Evolutionary conservation across 2,888 invertebrate species (phyloP), one percentile per base, ranked within the genome.

Genomic region (Drosophila nr. fundita): DNA sequence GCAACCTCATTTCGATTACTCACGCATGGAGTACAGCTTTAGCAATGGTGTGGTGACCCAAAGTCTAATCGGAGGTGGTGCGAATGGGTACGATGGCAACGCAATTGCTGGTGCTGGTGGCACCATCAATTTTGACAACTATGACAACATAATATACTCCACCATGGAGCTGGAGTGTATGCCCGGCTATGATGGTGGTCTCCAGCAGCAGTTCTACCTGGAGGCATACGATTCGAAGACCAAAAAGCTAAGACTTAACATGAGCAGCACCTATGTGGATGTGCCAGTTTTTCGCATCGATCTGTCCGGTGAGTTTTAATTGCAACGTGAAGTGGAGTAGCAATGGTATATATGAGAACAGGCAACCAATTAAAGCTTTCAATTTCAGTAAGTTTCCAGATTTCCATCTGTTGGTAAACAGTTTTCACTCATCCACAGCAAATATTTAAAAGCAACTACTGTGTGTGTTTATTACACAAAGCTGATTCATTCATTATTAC

Each of bases 161-260:
- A 92, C 93, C 93, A 93, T 98, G 90, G 96, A 97, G 89, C 95
- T 98, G 69, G 96, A 97, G 87, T 98, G 98, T 92, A 95, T 97
- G 69, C 95, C 97, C 0, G 98, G 98, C 52, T 97, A 97, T 92
- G 97, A 98, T 90, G 98, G 98, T 2, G 98, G 98, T 0, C 94
- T 98, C 68, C 96, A 97, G 49, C 98, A 98, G 92, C 95, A 95
- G 76, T 98, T 98, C 93, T 94, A 96, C 61, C 93, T 98, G 68
- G 97, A 98, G 92, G 97, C 97, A 1, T 95, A 96, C 87, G 97
- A 97, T 86, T 96, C 96, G 0, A 93, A 94, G 83, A 96, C 96
- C 24, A 96, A 96, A 89, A 95, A 95, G 76, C 93, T 96, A 40
- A 94, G 96, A 62, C 94, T 96, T 76, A 97, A 96, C 91, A 94